These are phyloP conservation scores for Drosophila kanapiae DNA, from an alignment of 1,140 invertebrate species.

Conservation along the genomic window DNA sequence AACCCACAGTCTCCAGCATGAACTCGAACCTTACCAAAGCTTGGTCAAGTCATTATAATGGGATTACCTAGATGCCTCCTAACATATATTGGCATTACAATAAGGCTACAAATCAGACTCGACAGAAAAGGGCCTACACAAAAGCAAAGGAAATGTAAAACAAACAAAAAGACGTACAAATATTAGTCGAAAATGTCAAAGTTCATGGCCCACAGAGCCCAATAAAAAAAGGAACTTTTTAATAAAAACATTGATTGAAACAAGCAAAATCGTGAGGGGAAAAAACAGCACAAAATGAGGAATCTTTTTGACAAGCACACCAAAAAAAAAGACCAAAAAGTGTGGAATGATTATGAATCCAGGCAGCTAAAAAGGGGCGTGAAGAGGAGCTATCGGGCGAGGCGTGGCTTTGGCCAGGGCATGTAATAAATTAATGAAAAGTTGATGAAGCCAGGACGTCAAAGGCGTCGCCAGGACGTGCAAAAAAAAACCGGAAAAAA, in stretches of 20 bases:
- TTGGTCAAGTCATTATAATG: slow-evolving; percentile 30
- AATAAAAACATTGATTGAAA: slow-evolving; percentile 71
- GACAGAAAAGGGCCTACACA: not conserved
- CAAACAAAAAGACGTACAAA: slow-evolving; percentile 8
- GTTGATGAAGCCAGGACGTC: slow-evolving; percentile 64
- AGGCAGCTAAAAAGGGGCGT: slow-evolving; percentile 12
- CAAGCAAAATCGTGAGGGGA: slow-evolving; percentile 33
- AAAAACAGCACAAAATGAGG: slow-evolving; percentile 43
- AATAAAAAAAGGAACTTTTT: slow-evolving; percentile 52
- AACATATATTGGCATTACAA: slow-evolving; percentile 15
- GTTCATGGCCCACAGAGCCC: slow-evolving; percentile 42
- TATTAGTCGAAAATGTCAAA: slow-evolving; percentile 60
- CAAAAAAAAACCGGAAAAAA: slow-evolving; percentile 32
- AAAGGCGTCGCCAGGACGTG: slow-evolving; percentile 50
- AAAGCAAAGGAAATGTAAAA: too few species aligned
- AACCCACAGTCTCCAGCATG: not conserved
- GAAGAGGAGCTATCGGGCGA: not conserved
- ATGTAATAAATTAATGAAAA: slow-evolving; percentile 79
- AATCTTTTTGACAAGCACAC: slow-evolving; percentile 47
- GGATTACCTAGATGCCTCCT: slow-evolving; percentile 18
- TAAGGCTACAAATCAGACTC: slow-evolving; percentile 3
- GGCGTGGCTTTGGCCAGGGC: slow-evolving; percentile 34
- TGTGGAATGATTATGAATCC: slow-evolving; percentile 63
- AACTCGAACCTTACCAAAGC: not conserved
- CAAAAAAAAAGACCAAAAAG: slow-evolving; percentile 26